A percentile compares a stretch with the other conserved stretches of the same genome.
phyloP scores from a whole-genome alignment of 2,888 invertebrate species.

The Idaea straminata region DNA sequence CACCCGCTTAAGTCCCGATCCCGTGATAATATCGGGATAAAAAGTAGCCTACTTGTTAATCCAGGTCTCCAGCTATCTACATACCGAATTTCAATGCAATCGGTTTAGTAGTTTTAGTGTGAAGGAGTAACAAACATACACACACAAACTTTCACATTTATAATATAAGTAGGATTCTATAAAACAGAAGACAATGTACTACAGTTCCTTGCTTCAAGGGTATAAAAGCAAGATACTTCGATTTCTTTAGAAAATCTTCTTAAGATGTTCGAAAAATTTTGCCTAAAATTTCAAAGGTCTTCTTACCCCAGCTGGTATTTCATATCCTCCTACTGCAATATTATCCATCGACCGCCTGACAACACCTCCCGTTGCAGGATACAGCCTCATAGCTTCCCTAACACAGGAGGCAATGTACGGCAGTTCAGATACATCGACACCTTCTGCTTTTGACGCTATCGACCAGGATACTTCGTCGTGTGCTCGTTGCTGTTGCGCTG shows the following conservation, averaged over 20 bases:
- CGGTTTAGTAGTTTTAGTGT: no score
- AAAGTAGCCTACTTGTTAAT: no score
- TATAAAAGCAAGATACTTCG: no score
- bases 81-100: no score
- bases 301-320: slow-evolving; percentile 68
- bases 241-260: not conserved
- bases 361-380: slow-evolving; percentile 69
- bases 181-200: no score
- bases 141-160: no score
- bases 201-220: no score
- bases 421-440: slow-evolving; percentile 42
- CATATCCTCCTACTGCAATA: slow-evolving; percentile 60
- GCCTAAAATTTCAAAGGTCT: not conserved
- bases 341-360: slow-evolving; percentile 55
- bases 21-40: no score
- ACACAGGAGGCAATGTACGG: slow-evolving; percentile 60
- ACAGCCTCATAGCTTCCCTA: slow-evolving; percentile 59
- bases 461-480: slow-evolving; percentile 68
- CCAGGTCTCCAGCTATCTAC: no score
- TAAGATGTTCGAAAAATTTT: not conserved
- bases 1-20: no score
- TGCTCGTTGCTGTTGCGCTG: slow-evolving; percentile 66
- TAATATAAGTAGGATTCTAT: no score
- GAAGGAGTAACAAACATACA: no score
- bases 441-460: slow-evolving; percentile 50